A percentile compares a stretch with the other conserved stretches of the same genome.
These are phyloP conservation scores for Sisyra nigra DNA, from an alignment of 2,888 invertebrate genomes.

Conservation along the genomic window DNA sequence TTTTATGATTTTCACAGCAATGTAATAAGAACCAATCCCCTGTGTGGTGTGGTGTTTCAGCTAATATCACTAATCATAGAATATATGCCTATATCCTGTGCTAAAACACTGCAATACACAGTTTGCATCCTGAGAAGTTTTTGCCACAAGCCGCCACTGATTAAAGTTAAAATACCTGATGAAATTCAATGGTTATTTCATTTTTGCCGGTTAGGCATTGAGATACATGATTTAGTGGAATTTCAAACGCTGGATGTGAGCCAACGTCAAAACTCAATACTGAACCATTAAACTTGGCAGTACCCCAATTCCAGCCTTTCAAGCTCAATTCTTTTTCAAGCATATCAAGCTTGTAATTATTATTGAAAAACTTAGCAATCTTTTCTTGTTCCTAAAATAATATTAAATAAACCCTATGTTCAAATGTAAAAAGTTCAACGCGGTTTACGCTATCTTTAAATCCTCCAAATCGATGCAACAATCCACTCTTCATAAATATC, in stretches of 20 bases:
- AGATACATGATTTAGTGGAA: constrained; percentile 89
- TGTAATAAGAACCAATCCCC: too few species aligned
- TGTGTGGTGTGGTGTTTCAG: too few species aligned
- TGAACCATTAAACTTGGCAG: constrained; percentile 82
- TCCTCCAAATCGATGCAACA: constrained; percentile 80
- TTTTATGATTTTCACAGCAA: too few species aligned
- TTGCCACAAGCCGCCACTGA: too few species aligned
- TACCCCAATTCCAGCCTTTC: constrained; percentile 99
- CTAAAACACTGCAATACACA: too few species aligned
- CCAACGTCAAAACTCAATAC: constrained; percentile 75
- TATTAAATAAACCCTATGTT: neutral
- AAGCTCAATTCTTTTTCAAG: constrained; percentile 82
- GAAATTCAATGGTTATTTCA: constrained; percentile 96
- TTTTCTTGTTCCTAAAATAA: constrained; percentile 75
- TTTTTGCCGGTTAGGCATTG: constrained; percentile 94
- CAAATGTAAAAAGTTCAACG: neutral
- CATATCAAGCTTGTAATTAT: constrained; percentile 71
- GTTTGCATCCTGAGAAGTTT: too few species aligned
- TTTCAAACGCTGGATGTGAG: constrained; percentile 78
- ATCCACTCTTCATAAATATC: constrained; percentile 78
- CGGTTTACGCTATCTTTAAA: constrained; percentile 68
- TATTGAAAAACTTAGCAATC: constrained; percentile 73
- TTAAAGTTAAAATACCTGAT: constrained; percentile 43
- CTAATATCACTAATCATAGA: too few species aligned
- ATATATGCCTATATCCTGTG: too few species aligned